Evolutionary conservation across 2,113 vertebrate genomes (phyloP), one percentile per base, ranked within the genome.

Genomic region (Tenebrosternarchus preto): DNA sequence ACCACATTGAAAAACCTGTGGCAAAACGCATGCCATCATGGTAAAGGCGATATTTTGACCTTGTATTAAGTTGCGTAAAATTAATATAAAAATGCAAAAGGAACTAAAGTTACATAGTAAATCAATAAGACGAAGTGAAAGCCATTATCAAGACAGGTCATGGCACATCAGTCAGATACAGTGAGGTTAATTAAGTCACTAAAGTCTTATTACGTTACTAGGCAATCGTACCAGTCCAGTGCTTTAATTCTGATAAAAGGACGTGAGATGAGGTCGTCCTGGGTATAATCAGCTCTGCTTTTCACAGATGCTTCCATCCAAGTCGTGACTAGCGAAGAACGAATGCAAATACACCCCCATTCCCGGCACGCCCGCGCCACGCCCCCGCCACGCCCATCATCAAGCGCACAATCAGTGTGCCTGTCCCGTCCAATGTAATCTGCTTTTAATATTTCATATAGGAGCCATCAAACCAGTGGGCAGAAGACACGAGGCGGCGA

Each of bases 181-280:
- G 63, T 55, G 57, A 43, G 56, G 60, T 79, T 79, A 73, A 73
- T 73, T 27, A 69, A 68, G 55, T 43, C 66, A 57, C n/a, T 57
- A 61, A 59, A 59, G 56, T 20, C 22, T 27, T 53, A 67, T 67
- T 55, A 66, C 36, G 25, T 70, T 36, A 68, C n/a, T 68, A 7
- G 43, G 50, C 69, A 59, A 39, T 77, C 55, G 11, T 64, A 59
- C 31, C 50, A 82, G 12, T 25, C 20, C 33, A 46, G 27, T 75
- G 19, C 61, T 59, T 80, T 68, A 9, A 80, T 68, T 67, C n/a
- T 25, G 24, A 43, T 73, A 61, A 27, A 70, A 39, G 24, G 36
- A 72, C 56, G 71, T 39, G 67, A 6, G 39, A 61, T 63, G 55
- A 71, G 36, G 56, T 72, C 27, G 31, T 61, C 61, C 66, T 43